phyloP scores from a whole-genome alignment of 2,888 invertebrate species.

The Ephialtes manifestator region DNA sequence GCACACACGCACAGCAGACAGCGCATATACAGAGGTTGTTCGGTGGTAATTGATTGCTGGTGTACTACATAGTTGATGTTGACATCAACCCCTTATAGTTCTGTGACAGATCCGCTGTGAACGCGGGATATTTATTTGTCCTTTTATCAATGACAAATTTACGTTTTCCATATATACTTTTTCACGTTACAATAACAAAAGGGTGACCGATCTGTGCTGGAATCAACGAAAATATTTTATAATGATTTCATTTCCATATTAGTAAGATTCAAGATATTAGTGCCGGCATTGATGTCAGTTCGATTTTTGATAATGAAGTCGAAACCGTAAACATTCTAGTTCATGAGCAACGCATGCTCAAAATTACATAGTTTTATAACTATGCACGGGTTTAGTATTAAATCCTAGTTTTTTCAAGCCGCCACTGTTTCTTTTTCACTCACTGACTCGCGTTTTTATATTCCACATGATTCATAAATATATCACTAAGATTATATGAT shows the following conservation, averaged over 20 bases:
- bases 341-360: no score
- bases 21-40: conserved; percentile 7
- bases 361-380: no score
- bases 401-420: no score
- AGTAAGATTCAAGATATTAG: not conserved
- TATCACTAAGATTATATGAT: no score
- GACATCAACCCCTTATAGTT: conserved; percentile 2
- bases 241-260: not conserved
- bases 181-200: not conserved
- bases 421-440: no score
- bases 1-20: conserved; percentile 14
- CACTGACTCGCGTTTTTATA: no score
- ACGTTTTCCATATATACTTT: not conserved
- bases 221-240: not conserved
- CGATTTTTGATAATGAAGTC: no score
- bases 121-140: conserved; percentile 10
- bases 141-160: not conserved
- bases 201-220: not conserved
- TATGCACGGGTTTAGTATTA: no score
- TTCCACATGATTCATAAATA: no score
- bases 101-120: conserved; percentile 1
- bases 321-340: no score
- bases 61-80: conserved; percentile 2
- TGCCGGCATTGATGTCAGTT: no score
- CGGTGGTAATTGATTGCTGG: conserved; percentile 51